Conservation (phyloP, 1,140 invertebrate genomes). For the Pseudomyrmex gracilis region DNA sequence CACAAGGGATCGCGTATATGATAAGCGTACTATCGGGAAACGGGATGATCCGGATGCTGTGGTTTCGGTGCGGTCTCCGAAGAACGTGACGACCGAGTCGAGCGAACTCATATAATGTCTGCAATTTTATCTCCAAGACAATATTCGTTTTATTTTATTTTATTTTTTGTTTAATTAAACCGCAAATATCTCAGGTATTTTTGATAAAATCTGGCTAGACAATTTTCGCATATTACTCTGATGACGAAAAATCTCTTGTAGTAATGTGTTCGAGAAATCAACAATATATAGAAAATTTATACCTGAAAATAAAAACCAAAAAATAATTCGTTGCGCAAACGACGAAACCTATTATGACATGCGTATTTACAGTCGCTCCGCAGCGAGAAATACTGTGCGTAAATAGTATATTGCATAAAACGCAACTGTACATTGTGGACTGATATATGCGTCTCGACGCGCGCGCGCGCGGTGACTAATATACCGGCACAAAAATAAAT, state of each 20-base stretch:
- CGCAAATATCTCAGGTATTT: background rate
- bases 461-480: background rate
- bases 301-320: no score
- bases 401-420: conserved; percentile 1
- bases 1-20: conserved; percentile 27
- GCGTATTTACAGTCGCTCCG: background rate
- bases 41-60: conserved; percentile 28
- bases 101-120: background rate
- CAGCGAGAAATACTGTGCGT: background rate
- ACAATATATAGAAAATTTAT: no score
- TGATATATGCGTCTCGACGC: conserved; percentile 4
- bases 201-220: background rate
- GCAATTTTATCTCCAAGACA: conserved; percentile 7
- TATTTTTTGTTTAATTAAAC: conserved; percentile 14
- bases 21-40: conserved; percentile 42
- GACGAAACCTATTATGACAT: no score
- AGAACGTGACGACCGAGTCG: conserved; percentile 3
- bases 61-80: background rate
- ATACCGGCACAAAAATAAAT: conserved; percentile 28
- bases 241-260: no score
- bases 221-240: no score
- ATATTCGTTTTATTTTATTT: background rate
- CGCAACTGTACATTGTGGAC: background rate
- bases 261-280: no score
- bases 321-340: no score